A percentile compares a stretch with the other conserved stretches of the same genome.
Conservation (phyloP, 2,113 vertebrate species). For the Alethe castanea region DNA sequence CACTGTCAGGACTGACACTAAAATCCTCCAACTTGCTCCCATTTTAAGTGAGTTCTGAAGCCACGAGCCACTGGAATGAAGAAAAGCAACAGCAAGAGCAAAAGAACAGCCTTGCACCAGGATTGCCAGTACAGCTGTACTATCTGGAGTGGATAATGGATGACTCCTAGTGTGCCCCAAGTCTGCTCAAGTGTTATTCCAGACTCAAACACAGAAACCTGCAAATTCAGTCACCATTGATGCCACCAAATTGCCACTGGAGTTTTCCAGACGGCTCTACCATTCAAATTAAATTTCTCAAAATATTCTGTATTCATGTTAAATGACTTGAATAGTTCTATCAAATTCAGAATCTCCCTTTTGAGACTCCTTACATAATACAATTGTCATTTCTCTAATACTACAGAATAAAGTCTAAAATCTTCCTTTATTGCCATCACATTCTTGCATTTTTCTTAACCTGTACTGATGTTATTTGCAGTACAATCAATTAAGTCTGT, state of each 20-base stretch:
- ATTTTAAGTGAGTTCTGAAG: not conserved
- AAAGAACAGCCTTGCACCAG: not conserved
- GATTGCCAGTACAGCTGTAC: not conserved
- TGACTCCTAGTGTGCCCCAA: not conserved
- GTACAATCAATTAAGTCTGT: not conserved
- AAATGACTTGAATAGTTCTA: not conserved
- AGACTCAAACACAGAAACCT: not conserved
- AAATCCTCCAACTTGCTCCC: not conserved
- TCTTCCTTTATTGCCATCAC: not conserved
- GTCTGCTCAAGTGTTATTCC: not conserved
- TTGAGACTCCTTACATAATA: not conserved
- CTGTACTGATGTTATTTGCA: not conserved
- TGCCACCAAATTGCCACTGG: not conserved
- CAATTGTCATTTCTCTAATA: not conserved
- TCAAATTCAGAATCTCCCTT: not conserved
- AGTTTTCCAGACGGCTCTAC: not conserved
- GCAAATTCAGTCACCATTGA: not conserved
- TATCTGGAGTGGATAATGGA: rapidly evolving
- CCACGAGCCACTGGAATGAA: not conserved
- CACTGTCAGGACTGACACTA: not conserved
- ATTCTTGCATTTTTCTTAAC: not conserved
- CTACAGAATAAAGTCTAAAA: not conserved
- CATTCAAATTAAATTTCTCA: not conserved
- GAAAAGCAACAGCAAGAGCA: rapidly evolving
- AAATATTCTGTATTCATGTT: not conserved